Base-by-base conservation (phyloP, 2,797 vertebrate genomes). In the Coranthus polyacanthus region DNA sequence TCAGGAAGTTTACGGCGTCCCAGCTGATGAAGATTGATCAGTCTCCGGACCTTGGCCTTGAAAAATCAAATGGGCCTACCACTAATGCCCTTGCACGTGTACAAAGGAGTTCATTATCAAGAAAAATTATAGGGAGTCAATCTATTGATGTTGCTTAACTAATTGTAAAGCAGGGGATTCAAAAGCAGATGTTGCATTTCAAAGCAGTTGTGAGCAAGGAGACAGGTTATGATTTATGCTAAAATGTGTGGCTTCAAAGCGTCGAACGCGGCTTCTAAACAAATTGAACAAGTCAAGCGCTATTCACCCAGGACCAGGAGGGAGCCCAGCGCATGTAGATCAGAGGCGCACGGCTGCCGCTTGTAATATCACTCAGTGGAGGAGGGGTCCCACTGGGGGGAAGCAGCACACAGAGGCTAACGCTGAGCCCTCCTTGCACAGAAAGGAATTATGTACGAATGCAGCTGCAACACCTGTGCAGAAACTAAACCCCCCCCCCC, bases 261-360 rank as follows among this genome's bases (percentile, higher is more conserved):
- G 15, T 81, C 65, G 83, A 94, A 91, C 90, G 93, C 85, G 83
- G 89, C 92, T 92, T 93, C 89, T 91, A 91, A 95, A 96, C 95
- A 96, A 96, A 96, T 96, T 95, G 95, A 95, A 95, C 94, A 95
- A 94, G 95, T 95, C 95, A 95, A 93, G 89, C 90, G 88, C 92
- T 94, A 95, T 94, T 94, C 94, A 93, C 93, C 79, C 87, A 95
- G 95, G 94, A 94, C 92, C 90, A 75, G 74, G 78, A 85, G 74
- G 88, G 91, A 91, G 91, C 93, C 92, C 92, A 39, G 87, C 72
- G 91, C 88, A 85, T 88, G 91, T 85, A 93, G 92, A 94, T 93
- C 93, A 91, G 92, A 95, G 93, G 88, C 86, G 79, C 89, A 54
- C 84, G 91, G 87, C 93, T 96, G 95, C 94, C 94, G 89, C 91